Percentiles rank a stretch among this genome's conserved stretches.
These are phyloP conservation scores for Choloepus didactylus DNA, from an alignment of 2,797 vertebrate genomes.

Conservation along the genomic window DNA sequence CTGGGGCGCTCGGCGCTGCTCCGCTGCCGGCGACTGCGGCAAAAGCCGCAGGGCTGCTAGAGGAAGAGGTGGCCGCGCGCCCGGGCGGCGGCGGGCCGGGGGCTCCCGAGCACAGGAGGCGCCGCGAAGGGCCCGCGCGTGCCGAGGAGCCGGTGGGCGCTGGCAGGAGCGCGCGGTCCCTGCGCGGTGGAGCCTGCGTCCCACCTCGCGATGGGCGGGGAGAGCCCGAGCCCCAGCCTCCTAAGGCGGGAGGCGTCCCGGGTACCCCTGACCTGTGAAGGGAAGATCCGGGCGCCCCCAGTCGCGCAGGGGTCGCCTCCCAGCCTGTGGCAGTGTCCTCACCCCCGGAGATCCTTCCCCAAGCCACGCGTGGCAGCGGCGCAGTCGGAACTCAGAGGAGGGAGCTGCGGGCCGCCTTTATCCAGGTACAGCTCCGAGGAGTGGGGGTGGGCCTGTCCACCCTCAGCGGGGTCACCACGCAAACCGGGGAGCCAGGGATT, in stretches of 20 bases:
- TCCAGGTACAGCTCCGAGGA: neutral
- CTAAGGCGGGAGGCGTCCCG: neutral
- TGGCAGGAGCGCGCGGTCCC: slow-evolving; percentile 8
- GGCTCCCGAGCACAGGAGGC: neutral
- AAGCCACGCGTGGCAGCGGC: neutral
- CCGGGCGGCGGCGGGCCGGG: neutral
- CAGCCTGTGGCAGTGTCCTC: neutral
- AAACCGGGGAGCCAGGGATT: neutral
- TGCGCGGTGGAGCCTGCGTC: slow-evolving; percentile 45
- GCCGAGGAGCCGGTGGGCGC: neutral
- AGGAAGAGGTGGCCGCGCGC: slow-evolving; percentile 15
- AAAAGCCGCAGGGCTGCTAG: slow-evolving; percentile 30
- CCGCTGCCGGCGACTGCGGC: slow-evolving; percentile 72
- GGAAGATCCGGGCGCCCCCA: neutral
- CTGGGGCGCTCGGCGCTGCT: slow-evolving; percentile 69
- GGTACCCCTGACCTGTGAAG: neutral
- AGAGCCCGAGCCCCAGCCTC: slow-evolving; percentile 23
- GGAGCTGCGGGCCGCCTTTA: neutral
- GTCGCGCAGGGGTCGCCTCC: neutral
- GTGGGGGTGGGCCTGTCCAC: too few species aligned
- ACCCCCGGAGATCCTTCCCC: neutral
- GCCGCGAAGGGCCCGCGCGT: neutral
- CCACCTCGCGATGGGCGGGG: slow-evolving; percentile 69
- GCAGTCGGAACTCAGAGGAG: slow-evolving; percentile 55
- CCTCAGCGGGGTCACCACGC: neutral